These are phyloP conservation scores for Pontoporia blainvillei DNA, from an alignment of 2,113 vertebrate genomes.

Conservation along the genomic window DNA sequence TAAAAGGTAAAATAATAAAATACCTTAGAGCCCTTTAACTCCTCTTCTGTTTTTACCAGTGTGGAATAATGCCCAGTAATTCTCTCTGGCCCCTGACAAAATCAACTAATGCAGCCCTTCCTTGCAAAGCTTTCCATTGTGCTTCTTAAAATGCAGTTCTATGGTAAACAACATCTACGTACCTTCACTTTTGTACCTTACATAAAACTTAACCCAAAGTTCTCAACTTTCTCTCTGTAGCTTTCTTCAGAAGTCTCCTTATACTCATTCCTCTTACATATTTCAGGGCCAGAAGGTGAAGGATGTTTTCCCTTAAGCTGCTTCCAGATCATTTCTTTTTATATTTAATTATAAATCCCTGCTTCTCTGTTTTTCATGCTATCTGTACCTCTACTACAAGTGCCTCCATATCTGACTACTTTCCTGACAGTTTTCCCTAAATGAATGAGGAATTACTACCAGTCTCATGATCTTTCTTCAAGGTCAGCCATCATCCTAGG, in stretches of 20 bases:
- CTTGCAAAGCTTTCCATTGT: neutral
- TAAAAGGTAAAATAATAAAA: neutral
- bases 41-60: neutral
- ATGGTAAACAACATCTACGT: neutral
- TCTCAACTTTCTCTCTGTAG: neutral
- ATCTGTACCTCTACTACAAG: neutral
- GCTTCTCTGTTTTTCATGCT: neutral
- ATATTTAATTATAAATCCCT: neutral
- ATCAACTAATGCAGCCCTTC: neutral
- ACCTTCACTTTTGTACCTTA: neutral
- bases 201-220: neutral
- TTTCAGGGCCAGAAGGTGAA: neutral
- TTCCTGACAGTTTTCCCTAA: neutral
- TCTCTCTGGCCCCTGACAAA: neutral
- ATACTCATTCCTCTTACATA: neutral
- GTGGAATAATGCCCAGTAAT: neutral
- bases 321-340: neutral
- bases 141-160: neutral
- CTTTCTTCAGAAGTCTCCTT: neutral
- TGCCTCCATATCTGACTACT: neutral
- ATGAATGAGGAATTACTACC: neutral
- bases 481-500: neutral
- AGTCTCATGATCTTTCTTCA: neutral
- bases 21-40: neutral
- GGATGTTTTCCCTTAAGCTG: neutral